phyloP scores from a whole-genome alignment of 2,888 invertebrate genomes.

The Aleiodes leptofemur region DNA sequence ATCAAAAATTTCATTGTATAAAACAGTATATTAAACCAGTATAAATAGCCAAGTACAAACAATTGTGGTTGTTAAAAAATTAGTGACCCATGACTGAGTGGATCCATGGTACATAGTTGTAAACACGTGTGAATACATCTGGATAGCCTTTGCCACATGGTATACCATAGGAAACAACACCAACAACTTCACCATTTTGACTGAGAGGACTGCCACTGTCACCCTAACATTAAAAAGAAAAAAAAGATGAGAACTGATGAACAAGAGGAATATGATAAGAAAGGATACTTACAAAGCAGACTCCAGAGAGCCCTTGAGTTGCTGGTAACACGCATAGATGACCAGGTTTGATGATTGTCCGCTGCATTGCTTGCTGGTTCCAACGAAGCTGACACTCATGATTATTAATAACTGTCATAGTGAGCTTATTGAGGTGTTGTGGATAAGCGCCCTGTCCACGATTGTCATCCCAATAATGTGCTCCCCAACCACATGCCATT shows the following conservation, averaged over 20 bases:
- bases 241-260: slow-evolving; percentile 20
- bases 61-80: too few species aligned
- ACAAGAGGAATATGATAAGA: slow-evolving; percentile 24
- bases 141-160: slow-evolving; percentile 67
- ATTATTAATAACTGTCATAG: too few species aligned
- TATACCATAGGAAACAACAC: slow-evolving; percentile 68
- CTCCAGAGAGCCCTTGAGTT: not conserved
- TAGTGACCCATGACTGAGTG: not conserved
- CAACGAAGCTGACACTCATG: too few species aligned
- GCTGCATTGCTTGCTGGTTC: too few species aligned
- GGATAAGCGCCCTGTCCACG: too few species aligned
- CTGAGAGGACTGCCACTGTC: slow-evolving; percentile 59
- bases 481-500: too few species aligned
- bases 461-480: too few species aligned
- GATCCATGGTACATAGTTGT: slow-evolving; percentile 66
- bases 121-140: slow-evolving; percentile 68
- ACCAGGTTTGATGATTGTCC: too few species aligned
- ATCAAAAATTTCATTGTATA: too few species aligned
- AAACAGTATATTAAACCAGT: too few species aligned
- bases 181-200: slow-evolving; percentile 56
- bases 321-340: slow-evolving; percentile 2
- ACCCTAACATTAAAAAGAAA: slow-evolving; percentile 44
- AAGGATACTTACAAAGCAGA: slow-evolving; percentile 30
- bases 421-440: too few species aligned
- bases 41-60: too few species aligned